Percentiles rank a stretch among this genome's conserved stretches.
Conservation (phyloP, 2,113 vertebrate species). For the Pseudolaguvia tuberculata region DNA sequence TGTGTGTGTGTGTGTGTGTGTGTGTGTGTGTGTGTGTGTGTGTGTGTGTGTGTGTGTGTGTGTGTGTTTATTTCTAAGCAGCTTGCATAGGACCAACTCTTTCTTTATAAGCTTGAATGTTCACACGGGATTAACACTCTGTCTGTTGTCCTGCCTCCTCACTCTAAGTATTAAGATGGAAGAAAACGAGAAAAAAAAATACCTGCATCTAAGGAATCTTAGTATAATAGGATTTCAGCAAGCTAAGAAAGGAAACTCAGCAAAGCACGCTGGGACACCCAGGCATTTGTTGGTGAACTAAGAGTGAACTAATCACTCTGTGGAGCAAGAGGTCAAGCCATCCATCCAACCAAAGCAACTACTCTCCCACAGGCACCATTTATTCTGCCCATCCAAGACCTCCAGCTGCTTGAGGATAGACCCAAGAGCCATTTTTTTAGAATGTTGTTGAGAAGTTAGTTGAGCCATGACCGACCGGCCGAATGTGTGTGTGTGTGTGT, state of each 20-base stretch:
- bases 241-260: constrained; percentile 31
- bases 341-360: constrained; percentile 7
- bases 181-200: constrained; percentile 41
- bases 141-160: constrained; percentile 40
- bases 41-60: too few species aligned
- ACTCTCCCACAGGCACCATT: constrained; percentile 31
- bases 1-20: too few species aligned
- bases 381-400: constrained; percentile 3
- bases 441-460: constrained; percentile 12
- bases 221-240: constrained; percentile 45
- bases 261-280: constrained; percentile 39
- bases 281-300: constrained; percentile 32
- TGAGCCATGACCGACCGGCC: constrained; percentile 21
- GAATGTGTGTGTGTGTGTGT: constrained; percentile 12
- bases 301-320: constrained; percentile 42
- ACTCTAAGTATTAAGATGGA: constrained; percentile 26
- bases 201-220: constrained; percentile 43
- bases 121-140: constrained; percentile 44
- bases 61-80: background rate
- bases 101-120: constrained; percentile 29
- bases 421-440: constrained; percentile 23
- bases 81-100: background rate
- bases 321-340: constrained; percentile 36
- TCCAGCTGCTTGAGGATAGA: constrained; percentile 3
- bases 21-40: too few species aligned